These are phyloP conservation scores for Gila orcuttii DNA, from an alignment of 2,113 vertebrate species.

Conservation along the genomic window DNA sequence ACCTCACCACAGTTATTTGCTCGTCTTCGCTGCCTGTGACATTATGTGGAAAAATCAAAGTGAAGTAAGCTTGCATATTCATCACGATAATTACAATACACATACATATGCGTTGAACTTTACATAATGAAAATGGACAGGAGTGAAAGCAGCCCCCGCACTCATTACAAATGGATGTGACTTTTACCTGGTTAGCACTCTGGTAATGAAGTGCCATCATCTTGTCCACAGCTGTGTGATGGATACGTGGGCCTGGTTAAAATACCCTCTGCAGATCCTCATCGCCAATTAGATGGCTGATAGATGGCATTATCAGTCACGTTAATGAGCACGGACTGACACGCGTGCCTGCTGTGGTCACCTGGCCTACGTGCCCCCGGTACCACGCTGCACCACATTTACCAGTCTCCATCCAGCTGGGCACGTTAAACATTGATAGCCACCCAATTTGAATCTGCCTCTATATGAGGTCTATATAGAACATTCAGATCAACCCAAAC, in stretches of 20 bases:
- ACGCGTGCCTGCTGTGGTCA: slow-evolving; percentile 53
- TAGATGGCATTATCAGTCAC: slow-evolving; percentile 80
- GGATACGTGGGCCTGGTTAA: slow-evolving; percentile 70
- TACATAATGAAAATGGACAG: slow-evolving; percentile 61
- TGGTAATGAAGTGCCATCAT: slow-evolving; percentile 61
- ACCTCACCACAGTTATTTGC: slow-evolving; percentile 6
- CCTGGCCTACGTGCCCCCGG: slow-evolving; percentile 39
- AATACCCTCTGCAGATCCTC: slow-evolving; percentile 77
- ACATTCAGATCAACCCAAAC: background rate
- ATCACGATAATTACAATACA: slow-evolving; percentile 57
- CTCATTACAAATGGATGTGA: slow-evolving; percentile 63
- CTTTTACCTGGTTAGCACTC: slow-evolving; percentile 62
- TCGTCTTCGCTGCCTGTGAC: slow-evolving; percentile 17
- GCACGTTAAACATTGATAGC: slow-evolving; percentile 42
- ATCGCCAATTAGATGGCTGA: slow-evolving; percentile 78
- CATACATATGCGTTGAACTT: slow-evolving; percentile 59
- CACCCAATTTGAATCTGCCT: background rate
- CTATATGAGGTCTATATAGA: background rate
- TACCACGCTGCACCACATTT: slow-evolving; percentile 16
- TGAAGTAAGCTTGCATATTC: slow-evolving; percentile 51
- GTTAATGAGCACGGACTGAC: slow-evolving; percentile 74
- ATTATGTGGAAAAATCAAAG: slow-evolving; percentile 43
- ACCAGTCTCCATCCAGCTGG: slow-evolving; percentile 26
- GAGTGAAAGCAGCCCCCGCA: slow-evolving; percentile 46
- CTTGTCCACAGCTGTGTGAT: slow-evolving; percentile 64